Evolutionary conservation across 2,888 invertebrate species (phyloP), one percentile per base, ranked within the genome.

Genomic region (Carpatolechia fugitivella): DNA sequence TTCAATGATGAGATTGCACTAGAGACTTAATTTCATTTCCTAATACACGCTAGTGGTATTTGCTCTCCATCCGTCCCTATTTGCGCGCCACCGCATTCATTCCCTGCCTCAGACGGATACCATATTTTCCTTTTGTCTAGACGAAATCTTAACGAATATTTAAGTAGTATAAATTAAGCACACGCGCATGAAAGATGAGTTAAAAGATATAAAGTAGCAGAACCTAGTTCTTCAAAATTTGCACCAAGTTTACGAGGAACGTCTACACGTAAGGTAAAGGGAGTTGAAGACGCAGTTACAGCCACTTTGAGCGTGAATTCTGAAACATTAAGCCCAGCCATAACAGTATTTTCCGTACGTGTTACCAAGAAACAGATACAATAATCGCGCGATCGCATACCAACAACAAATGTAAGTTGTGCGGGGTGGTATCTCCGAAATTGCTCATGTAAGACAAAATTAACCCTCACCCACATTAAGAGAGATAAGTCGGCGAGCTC

Each of bases 51-150:
- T 73, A 68, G 72, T 65, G 70, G 69, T 87, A 81, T 86, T 86
- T 87, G 80, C 78, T 70, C 77, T 68, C 75, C 78, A 82, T 82
- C 80, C 82, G 74, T 84, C 78, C 80, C 68, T 82, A 80, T 86
- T 87, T 85, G 86, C 80, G 66, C 76, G 66, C 73, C 73, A 76
- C 81, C 79, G 76, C 80, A 81, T 78, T 87, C 84, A 78, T 84
- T 83, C 78, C 68, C 72, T 76, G 77, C 78, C 70, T 76, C 82
- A 83, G 82, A 77, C 76, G 72, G 70, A 48, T 73, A 71, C 78
- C 78, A 85, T 88, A 89, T 89, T 88, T 87, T 86, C 87, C 86
- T 86, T 88, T 88, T 88, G 89, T 88, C 88, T 89, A 89, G 89
- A 89, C 89, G 82, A 86, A 86, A 86, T 85, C 88, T 87, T 87